phyloP scores from a whole-genome alignment of 2,113 vertebrate species.

The Gnathonemus echidnorhynchus region DNA sequence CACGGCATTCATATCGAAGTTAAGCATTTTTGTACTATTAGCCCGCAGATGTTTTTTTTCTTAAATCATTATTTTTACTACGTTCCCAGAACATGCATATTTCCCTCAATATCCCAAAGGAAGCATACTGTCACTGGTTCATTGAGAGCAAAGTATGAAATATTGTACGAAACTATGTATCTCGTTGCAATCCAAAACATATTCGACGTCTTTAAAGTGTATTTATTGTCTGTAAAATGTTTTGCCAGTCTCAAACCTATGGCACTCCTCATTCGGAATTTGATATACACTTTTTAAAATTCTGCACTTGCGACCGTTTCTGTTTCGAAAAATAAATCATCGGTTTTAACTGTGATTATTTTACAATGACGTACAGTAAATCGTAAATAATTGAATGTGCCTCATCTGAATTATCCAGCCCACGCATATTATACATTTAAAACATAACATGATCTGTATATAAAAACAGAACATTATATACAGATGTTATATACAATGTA shows the following conservation, averaged over 20 bases:
- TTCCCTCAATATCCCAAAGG: constrained; percentile 2
- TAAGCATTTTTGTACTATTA: constrained; percentile 13
- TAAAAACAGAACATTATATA: not conserved
- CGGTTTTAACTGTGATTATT: not conserved
- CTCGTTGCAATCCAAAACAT: not conserved
- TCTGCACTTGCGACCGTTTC: not conserved
- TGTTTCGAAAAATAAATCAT: not conserved
- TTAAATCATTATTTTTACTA: not conserved
- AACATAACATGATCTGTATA: not conserved
- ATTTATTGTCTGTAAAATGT: constrained; percentile 10
- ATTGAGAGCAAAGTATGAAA: not conserved
- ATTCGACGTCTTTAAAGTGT: not conserved
- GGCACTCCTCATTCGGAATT: not conserved
- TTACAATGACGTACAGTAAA: not conserved
- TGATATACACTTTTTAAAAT: not conserved
- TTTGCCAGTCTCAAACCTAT: not conserved
- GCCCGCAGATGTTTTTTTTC: not conserved
- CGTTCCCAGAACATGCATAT: not conserved
- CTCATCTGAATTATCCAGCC: not conserved
- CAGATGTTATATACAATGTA: not conserved
- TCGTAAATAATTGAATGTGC: not conserved
- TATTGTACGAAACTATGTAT: not conserved
- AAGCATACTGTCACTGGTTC: constrained; percentile 5
- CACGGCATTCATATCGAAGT: not conserved
- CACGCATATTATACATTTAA: not conserved